A percentile compares a stretch with the other conserved stretches of the same genome.
These are phyloP conservation scores for Centruroides vittatus DNA, from an alignment of 1,140 invertebrate genomes.

Conservation along the genomic window DNA sequence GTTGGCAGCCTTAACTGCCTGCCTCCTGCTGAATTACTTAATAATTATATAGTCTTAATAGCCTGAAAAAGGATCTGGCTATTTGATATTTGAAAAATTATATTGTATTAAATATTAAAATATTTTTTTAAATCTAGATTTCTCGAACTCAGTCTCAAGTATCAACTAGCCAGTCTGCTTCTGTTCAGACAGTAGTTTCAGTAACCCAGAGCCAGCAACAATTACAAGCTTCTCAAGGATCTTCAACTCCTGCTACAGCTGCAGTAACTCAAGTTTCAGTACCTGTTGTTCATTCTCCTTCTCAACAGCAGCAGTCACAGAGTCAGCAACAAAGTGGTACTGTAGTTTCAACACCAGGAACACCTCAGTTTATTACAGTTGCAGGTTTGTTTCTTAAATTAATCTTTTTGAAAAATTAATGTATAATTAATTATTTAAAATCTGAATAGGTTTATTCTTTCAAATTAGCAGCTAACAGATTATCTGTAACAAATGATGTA, in stretches of 20 bases:
- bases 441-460: too few species aligned
- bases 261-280: slow-evolving; percentile 3
- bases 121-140: not conserved
- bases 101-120: too few species aligned
- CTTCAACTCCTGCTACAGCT: not conserved
- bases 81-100: too few species aligned
- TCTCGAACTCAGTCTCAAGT: not conserved
- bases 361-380: slow-evolving; percentile 12
- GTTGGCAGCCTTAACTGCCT: too few species aligned
- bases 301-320: slow-evolving; percentile 1
- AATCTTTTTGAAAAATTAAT: too few species aligned
- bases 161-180: not conserved
- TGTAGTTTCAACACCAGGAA: slow-evolving; percentile 3
- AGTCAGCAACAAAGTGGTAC: slow-evolving; percentile 1
- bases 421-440: too few species aligned
- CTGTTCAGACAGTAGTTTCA: not conserved
- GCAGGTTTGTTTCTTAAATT: not conserved
- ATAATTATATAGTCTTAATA: too few species aligned
- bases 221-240: not conserved
- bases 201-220: not conserved
- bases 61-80: too few species aligned
- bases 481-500: too few species aligned
- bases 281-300: slow-evolving; percentile 3
- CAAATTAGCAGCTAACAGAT: too few species aligned
- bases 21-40: too few species aligned